phyloP scores from a whole-genome alignment of 2,113 vertebrate genomes.

The Ctenodactylus gundi region DNA sequence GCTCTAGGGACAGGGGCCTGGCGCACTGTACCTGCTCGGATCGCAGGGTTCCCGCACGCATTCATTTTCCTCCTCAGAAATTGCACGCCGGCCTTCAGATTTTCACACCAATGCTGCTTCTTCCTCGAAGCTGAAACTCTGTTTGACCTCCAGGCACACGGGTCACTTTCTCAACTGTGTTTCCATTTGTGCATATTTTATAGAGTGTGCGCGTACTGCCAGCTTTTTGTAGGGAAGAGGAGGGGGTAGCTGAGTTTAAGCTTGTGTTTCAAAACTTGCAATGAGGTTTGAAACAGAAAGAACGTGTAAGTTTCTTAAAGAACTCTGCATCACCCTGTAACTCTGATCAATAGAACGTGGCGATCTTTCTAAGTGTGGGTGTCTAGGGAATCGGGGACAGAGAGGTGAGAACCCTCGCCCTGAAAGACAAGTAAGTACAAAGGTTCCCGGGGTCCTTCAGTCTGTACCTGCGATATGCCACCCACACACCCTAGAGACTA shows the following conservation, averaged over 20 bases:
- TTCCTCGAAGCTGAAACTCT: too few relatives aligned
- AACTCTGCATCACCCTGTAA: too few relatives aligned
- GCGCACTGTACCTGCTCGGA: background rate
- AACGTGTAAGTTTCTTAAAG: background rate
- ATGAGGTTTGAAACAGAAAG: background rate
- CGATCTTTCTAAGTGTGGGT: background rate
- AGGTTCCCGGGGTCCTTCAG: background rate
- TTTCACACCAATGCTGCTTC: background rate
- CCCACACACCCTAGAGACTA: background rate
- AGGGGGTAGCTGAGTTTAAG: too few relatives aligned
- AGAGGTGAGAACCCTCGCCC: too few relatives aligned
- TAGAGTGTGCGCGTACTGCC: too few relatives aligned
- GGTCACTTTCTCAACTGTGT: rapidly evolving
- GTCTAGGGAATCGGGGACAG: background rate
- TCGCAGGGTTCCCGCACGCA: background rate
- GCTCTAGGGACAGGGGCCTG: background rate
- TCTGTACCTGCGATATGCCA: background rate
- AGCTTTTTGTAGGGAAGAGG: background rate
- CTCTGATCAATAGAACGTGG: too few relatives aligned
- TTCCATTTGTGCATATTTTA: too few relatives aligned
- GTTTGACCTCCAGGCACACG: rapidly evolving
- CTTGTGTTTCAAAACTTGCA: too few relatives aligned
- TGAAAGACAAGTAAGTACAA: too few relatives aligned
- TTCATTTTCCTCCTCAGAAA: background rate
- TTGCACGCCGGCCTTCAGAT: too few relatives aligned